Percentiles rank a stretch among this genome's conserved stretches.
Conservation (phyloP, 1,140 invertebrate species). For the Chlorops oryzae region DNA sequence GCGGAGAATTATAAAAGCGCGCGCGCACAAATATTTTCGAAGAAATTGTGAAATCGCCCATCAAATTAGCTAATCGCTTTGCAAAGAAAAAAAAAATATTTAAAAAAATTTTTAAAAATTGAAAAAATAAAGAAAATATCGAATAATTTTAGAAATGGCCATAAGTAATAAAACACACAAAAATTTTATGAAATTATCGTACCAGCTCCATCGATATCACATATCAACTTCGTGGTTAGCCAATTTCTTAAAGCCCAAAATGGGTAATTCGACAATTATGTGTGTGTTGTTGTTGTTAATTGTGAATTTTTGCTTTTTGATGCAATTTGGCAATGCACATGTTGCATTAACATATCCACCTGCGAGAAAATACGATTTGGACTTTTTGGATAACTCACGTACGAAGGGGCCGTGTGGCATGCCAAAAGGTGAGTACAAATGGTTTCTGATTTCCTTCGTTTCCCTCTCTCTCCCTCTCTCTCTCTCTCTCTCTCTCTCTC, state of each 20-base stretch:
- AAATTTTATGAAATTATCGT: neutral
- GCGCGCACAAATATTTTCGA: no score
- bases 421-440: slow-evolving; percentile 74
- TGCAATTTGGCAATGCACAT: slow-evolving; percentile 52
- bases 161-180: neutral
- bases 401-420: slow-evolving; percentile 91
- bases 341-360: slow-evolving; percentile 82
- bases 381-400: slow-evolving; percentile 87
- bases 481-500: no score
- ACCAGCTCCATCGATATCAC: neutral
- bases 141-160: neutral
- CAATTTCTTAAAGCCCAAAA: neutral
- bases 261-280: neutral
- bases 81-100: no score
- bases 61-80: no score
- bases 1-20: no score
- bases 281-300: neutral
- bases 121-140: no score
- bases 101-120: no score
- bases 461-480: no score
- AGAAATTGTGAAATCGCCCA: no score
- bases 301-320: slow-evolving; percentile 18
- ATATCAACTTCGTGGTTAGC: neutral
- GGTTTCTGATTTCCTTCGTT: no score
- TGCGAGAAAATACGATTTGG: slow-evolving; percentile 79